phyloP scores from a whole-genome alignment of 1,140 invertebrate species.

The Drosophila nannoptera region DNA sequence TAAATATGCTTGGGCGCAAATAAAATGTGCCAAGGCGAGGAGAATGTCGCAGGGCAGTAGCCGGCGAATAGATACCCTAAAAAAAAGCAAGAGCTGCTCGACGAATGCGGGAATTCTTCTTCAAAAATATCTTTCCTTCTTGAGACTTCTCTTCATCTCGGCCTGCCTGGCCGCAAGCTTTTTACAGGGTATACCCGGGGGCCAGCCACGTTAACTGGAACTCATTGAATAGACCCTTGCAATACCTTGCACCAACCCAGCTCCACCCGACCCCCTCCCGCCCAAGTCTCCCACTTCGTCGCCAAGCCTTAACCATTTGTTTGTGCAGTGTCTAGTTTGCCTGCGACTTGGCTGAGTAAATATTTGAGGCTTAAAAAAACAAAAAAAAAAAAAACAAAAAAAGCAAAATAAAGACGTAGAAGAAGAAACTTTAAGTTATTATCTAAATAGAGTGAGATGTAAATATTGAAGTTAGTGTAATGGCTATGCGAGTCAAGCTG shows the following conservation, averaged over 20 bases:
- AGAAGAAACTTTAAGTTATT: constrained; percentile 53
- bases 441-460: constrained; percentile 66
- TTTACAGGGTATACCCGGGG: constrained; percentile 13
- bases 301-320: constrained; percentile 34
- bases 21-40: constrained; percentile 59
- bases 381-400: constrained; percentile 11
- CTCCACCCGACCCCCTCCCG: constrained; percentile 2
- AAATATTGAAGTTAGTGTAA: constrained; percentile 58
- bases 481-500: constrained; percentile 37
- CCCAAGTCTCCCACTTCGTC: neutral
- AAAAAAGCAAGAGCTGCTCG: neutral
- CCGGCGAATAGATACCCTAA: constrained; percentile 2
- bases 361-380: constrained; percentile 56
- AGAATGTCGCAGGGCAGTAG: neutral
- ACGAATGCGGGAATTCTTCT: no score
- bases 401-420: neutral
- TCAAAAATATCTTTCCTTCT: no score
- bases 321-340: constrained; percentile 63
- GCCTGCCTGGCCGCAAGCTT: no score
- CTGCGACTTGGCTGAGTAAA: constrained; percentile 52
- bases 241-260: neutral
- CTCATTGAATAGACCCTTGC: constrained; percentile 21
- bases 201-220: constrained; percentile 24
- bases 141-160: no score
- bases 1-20: constrained; percentile 61